Evolutionary conservation across 1,140 invertebrate genomes (phyloP).

Genomic region (Proales similis): DNA sequence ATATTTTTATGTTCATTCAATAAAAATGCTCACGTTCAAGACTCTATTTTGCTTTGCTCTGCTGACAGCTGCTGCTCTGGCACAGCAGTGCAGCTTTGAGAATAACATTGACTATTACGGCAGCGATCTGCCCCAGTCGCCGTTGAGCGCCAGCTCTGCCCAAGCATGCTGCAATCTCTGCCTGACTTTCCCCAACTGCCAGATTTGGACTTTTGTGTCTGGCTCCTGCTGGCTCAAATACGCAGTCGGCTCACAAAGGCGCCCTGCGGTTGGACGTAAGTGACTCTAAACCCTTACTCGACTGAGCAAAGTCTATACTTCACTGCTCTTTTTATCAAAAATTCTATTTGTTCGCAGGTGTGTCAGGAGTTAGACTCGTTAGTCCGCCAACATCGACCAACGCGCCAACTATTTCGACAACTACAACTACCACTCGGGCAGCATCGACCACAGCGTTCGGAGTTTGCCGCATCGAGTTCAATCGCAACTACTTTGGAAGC

Average conservation of each 20-base stretch:
- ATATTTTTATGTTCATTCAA: too few relatives aligned
- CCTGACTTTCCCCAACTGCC: background rate
- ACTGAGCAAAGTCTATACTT: too few relatives aligned
- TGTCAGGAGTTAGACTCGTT: too few relatives aligned
- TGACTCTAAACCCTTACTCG: too few relatives aligned
- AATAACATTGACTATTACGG: slow-evolving; percentile 33
- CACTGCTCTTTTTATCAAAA: too few relatives aligned
- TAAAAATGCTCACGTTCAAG: too few relatives aligned
- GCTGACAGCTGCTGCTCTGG: too few relatives aligned
- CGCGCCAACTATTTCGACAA: background rate
- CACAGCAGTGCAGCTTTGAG: slow-evolving; percentile 1
- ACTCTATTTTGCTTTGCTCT: too few relatives aligned
- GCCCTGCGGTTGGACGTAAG: slow-evolving; percentile 3
- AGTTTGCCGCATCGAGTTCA: slow-evolving; percentile 12
- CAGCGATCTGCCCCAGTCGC: slow-evolving; percentile 19
- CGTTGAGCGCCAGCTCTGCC: background rate
- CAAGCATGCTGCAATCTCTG: slow-evolving; percentile 1
- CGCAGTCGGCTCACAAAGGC: slow-evolving; percentile 19
- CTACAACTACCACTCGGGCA: background rate
- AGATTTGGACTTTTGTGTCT: slow-evolving; percentile 13
- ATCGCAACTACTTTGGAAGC: slow-evolving; percentile 5
- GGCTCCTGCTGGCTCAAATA: slow-evolving; percentile 34
- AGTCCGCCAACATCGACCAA: background rate
- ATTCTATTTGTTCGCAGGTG: too few relatives aligned
- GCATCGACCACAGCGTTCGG: slow-evolving; percentile 2